Evolutionary conservation across 2,113 vertebrate species (phyloP).

Genomic region (Triplophysa dalaica): DNA sequence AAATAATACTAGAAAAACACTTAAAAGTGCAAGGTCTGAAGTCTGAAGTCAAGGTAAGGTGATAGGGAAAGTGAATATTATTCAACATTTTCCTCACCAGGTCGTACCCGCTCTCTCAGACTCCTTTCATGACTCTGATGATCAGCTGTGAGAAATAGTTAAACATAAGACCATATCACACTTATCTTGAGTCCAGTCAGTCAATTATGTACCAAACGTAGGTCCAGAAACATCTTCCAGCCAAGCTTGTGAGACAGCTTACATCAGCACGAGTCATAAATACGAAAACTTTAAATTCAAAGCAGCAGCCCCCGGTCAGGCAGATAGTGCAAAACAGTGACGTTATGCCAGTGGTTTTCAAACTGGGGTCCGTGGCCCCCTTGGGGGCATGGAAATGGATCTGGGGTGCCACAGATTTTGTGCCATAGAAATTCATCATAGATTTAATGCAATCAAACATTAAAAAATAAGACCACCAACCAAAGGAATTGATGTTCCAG

Average conservation of each 20-base stretch:
- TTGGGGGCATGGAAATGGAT: no score
- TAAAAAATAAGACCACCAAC: no score
- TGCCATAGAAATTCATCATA: no score
- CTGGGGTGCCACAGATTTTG: no score
- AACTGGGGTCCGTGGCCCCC: no score
- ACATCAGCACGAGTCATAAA: not conserved
- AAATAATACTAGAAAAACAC: not conserved
- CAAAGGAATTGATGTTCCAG: no score
- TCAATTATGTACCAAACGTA: not conserved
- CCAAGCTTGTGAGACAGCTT: not conserved
- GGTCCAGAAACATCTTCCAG: not conserved
- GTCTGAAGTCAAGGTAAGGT: not conserved
- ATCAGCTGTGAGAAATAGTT: not conserved
- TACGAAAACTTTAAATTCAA: no score
- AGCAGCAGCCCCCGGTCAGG: no score
- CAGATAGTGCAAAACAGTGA: no score
- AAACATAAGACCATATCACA: not conserved
- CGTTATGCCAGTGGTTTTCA: no score
- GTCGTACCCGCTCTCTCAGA: conserved; percentile 19
- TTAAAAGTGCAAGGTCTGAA: not conserved
- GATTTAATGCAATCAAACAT: no score
- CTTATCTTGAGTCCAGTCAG: conserved; percentile 18
- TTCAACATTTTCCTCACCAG: conserved; percentile 40
- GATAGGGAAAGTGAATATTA: conserved; percentile 13
- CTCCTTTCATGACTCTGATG: conserved; percentile 18